Evolutionary conservation across 1,140 invertebrate genomes (phyloP).

Genomic region (Aculops lycopersici): DNA sequence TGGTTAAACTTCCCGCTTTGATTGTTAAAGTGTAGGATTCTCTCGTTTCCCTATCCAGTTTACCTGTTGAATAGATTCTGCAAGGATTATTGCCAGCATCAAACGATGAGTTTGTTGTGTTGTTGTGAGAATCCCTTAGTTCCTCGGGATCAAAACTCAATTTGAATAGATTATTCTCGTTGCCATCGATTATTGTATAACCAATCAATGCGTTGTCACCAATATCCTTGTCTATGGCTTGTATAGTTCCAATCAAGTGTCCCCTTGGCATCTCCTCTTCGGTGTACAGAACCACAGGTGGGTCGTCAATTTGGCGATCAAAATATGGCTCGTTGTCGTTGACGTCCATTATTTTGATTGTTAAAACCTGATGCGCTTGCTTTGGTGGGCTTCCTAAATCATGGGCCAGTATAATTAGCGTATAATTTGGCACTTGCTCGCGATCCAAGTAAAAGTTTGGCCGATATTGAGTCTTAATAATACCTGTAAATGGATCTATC

Average conservation of each 20-base stretch:
- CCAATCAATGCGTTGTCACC: constrained; percentile 68
- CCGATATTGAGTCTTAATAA: constrained; percentile 29
- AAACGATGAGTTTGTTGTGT: too few relatives aligned
- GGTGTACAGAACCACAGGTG: constrained; percentile 11
- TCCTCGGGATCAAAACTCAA: constrained; percentile 22
- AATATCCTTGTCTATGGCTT: constrained; percentile 58
- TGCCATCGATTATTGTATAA: constrained; percentile 54
- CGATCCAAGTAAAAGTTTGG: constrained; percentile 22
- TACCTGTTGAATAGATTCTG: constrained; percentile 22
- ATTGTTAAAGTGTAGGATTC: constrained; percentile 28
- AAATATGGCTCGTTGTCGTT: constrained; percentile 46
- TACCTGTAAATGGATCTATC: constrained; percentile 25
- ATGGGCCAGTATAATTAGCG: constrained; percentile 27
- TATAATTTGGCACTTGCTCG: constrained; percentile 33
- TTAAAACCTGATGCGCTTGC: constrained; percentile 30
- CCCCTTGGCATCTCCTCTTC: constrained; percentile 40
- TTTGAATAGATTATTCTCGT: constrained; percentile 28
- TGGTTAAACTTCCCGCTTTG: constrained; percentile 29
- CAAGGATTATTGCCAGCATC: constrained; percentile 25
- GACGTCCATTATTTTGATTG: constrained; percentile 32
- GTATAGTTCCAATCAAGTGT: constrained; percentile 45
- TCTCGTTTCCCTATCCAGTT: constrained; percentile 29
- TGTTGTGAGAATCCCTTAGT: too few relatives aligned
- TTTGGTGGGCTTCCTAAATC: constrained; percentile 39
- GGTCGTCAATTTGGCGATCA: constrained; percentile 16